Conservation (phyloP, 2,113 vertebrate species). For the Ptilonorhynchus violaceus region DNA sequence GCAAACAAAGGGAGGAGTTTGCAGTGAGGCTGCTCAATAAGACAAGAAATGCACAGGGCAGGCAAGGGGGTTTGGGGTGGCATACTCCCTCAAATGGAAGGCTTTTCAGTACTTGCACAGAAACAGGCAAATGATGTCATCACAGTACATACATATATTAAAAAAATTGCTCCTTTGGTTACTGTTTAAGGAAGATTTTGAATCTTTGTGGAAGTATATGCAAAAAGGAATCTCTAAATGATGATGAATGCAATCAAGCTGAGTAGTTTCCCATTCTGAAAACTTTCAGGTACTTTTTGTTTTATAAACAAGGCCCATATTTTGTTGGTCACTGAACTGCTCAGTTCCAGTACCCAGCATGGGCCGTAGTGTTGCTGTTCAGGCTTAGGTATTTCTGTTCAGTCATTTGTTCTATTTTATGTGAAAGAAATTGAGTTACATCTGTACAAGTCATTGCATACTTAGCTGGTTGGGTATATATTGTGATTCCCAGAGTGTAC, state of each 20-base stretch:
- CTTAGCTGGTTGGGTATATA: neutral
- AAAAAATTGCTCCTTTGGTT: neutral
- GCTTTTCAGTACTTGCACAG: neutral
- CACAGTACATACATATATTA: neutral
- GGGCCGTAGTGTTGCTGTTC: neutral
- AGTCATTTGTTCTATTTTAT: neutral
- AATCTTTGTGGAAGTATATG: neutral
- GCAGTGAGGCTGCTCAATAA: neutral
- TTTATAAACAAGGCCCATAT: neutral
- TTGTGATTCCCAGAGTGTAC: neutral
- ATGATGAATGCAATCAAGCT: neutral
- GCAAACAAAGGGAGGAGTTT: neutral
- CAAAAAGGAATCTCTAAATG: neutral
- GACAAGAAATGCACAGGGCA: neutral
- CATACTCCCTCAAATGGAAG: rapidly evolving
- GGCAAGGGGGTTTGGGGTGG: neutral
- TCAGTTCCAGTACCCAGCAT: neutral
- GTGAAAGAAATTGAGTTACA: neutral
- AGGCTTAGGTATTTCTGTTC: neutral
- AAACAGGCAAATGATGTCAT: neutral
- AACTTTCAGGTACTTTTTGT: neutral
- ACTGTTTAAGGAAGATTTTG: neutral
- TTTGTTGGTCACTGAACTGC: neutral
- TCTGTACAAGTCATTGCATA: neutral
- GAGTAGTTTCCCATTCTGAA: neutral